Percentiles rank a stretch among this genome's conserved stretches.
Evolutionary conservation across 2,888 invertebrate species (phyloP).

Genomic region (Amiota minor): DNA sequence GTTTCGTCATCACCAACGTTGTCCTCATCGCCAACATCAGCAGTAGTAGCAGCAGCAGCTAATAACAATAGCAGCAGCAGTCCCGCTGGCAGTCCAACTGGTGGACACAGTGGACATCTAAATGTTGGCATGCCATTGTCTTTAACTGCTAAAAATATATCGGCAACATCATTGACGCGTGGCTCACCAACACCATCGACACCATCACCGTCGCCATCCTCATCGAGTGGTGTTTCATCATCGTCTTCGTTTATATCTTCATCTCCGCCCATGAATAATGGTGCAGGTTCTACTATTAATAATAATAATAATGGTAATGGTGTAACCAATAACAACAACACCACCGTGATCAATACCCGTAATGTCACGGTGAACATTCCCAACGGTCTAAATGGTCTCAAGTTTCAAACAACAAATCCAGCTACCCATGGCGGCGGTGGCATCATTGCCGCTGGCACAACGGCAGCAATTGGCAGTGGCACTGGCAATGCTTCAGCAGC

Average conservation of each 20-base stretch:
- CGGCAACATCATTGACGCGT: constrained; percentile 63
- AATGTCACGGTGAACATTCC: constrained; percentile 56
- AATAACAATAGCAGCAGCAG: constrained; percentile 37
- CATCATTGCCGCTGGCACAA: constrained; percentile 42
- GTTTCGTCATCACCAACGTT: not conserved
- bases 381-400: constrained; percentile 61
- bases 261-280: constrained; percentile 35
- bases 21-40: constrained; percentile 31
- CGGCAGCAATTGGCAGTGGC: constrained; percentile 41
- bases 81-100: constrained; percentile 33
- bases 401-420: constrained; percentile 49
- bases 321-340: not conserved
- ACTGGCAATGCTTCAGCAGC: constrained; percentile 55
- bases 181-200: constrained; percentile 72
- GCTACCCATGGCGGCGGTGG: constrained; percentile 37
- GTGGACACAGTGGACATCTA: constrained; percentile 31
- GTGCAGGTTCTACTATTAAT: not conserved
- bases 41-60: constrained; percentile 38
- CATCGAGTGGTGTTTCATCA: constrained; percentile 72
- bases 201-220: constrained; percentile 72
- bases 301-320: not conserved
- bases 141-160: constrained; percentile 62
- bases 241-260: constrained; percentile 57
- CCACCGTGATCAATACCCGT: constrained; percentile 50
- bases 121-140: constrained; percentile 54